Evolutionary conservation across 2,888 invertebrate species (phyloP), one percentile per base, ranked within the genome.

Genomic region (Dilophus febrilis): DNA sequence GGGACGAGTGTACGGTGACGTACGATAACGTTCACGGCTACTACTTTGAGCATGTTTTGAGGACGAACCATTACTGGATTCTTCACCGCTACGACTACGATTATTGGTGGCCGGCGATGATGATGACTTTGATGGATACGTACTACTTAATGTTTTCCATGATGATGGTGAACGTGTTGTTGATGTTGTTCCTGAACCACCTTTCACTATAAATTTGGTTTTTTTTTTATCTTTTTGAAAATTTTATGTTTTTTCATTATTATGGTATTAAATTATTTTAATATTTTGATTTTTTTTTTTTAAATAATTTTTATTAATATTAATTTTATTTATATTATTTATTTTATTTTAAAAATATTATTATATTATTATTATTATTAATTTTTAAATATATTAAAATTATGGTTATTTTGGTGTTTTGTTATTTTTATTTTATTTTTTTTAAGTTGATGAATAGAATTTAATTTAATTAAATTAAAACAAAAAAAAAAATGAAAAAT

Each of bases 1-100:
- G 48, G 70, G 68, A 48, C 70, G 67, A 51, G 68, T 55, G 56
- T 72, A 71, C 44, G 71, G 71, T 48, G 69, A 67, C 48, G 67
- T 62, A 54, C 71, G 68, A 60, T 69, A 71, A 54, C 70, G 70
- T 41, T 51, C 52, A 32, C 51, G 48, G 30, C 40, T 45, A 37
- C 36, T 35, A 36, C 38, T 37, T n/a, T 35, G 35, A 33, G 42
- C 31, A 44, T 43, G 42, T 37, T 46, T 46, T 37, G 47, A 47
- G 32, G 31, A 28, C 19, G 41, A 36, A 19, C 43, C 36, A 29
- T 39, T 16, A 29, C 43, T 19, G 35, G 27, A 29, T 27, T 35
- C 19, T 30, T 40, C 37, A n/a, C n/a, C n/a, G n/a, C n/a, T n/a
- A n/a, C n/a, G n/a, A n/a, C n/a, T n/a, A n/a, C n/a, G n/a, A n/a